These are phyloP conservation scores for Calidris pugnax DNA, from an alignment of 2,113 vertebrate genomes.

Conservation along the genomic window DNA sequence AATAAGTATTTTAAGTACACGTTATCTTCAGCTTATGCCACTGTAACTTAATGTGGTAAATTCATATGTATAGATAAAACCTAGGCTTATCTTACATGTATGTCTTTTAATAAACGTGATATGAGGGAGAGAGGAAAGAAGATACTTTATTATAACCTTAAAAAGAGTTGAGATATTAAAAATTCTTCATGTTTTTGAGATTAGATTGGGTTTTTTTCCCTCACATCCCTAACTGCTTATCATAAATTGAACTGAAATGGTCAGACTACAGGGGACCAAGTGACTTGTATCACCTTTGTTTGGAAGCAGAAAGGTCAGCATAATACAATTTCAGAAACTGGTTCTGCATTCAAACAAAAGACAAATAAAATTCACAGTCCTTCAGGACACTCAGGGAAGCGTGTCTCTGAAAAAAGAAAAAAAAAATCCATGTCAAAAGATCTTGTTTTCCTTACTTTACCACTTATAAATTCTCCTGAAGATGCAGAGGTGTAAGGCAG, in stretches of 20 bases:
- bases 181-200: background rate
- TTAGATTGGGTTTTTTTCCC: background rate
- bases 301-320: background rate
- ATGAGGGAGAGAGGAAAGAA: background rate
- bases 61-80: background rate
- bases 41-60: background rate
- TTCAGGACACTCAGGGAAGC: background rate
- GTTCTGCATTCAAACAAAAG: background rate
- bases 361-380: background rate
- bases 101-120: background rate
- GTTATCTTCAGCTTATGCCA: background rate
- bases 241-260: background rate
- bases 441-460: background rate
- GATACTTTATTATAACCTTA: background rate
- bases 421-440: background rate
- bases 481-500: background rate
- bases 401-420: background rate
- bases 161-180: background rate
- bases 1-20: background rate
- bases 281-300: background rate
- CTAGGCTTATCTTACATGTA: background rate
- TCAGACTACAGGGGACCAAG: background rate
- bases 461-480: background rate
- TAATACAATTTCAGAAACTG: background rate
- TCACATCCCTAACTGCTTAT: background rate